A percentile compares a stretch with the other conserved stretches of the same genome.
phyloP scores from a whole-genome alignment of 2,888 invertebrate genomes.

The Acanthosepion esculentum region DNA sequence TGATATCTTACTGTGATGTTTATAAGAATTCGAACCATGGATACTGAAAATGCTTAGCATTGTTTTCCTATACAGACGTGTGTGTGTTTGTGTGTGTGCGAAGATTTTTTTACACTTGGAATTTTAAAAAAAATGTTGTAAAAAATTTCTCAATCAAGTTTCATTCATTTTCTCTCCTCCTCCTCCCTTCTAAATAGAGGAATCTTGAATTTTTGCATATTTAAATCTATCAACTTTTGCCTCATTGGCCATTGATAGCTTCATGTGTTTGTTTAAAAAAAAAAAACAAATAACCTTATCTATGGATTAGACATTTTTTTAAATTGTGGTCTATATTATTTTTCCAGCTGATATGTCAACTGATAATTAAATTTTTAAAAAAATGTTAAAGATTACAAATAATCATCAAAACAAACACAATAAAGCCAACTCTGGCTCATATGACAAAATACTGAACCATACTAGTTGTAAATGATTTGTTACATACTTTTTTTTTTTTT shows the following conservation, averaged over 20 bases:
- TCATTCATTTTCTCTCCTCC: conserved; percentile 7
- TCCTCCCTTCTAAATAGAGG: neutral
- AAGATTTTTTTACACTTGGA: neutral
- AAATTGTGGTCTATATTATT: neutral
- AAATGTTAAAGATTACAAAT: neutral
- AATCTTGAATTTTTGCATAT: neutral
- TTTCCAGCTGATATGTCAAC: neutral
- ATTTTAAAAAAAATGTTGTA: neutral
- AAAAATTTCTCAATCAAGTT: neutral
- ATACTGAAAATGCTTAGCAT: neutral
- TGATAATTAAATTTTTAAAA: neutral
- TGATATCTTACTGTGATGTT: neutral
- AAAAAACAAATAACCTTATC: neutral
- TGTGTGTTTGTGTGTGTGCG: neutral
- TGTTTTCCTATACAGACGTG: neutral
- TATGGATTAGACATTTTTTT: neutral
- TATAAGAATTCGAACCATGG: conserved; percentile 33
- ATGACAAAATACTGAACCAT: neutral
- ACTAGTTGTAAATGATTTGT: neutral
- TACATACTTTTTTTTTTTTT: neutral
- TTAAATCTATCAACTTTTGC: neutral
- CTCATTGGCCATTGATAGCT: neutral
- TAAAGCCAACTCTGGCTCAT: neutral
- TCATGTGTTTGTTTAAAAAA: neutral
- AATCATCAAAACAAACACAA: neutral